Evolutionary conservation across 2,797 vertebrate species (phyloP), one percentile per base, ranked within the genome.

Genomic region (Chaetodon trifasciatus): DNA sequence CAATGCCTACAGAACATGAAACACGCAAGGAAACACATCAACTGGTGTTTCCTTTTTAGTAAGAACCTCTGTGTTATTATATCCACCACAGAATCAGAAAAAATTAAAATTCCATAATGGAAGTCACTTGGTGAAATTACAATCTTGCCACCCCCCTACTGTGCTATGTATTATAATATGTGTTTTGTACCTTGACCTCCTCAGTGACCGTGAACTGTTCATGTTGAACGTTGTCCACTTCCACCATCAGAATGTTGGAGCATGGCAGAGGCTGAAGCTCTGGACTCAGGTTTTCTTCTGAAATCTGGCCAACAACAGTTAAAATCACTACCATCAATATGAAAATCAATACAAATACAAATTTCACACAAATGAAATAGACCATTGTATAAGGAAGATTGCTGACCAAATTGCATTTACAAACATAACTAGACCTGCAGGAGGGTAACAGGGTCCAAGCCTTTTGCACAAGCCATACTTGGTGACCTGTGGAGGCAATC

Each of bases 131-230:
- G 28, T 28, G 28, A 32, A 32, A 32, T 32, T 32, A 32, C 28
- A 32, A 32, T 32, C 28, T 32, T 32, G 28, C 28, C 28, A 32
- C 28, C 28, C 28, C 28, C 28, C 28, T 32, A 32, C 28, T 32
- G 3, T 32, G 28, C 28, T 32, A 32, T 32, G 3, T 32, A 32
- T 32, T 32, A 32, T 32, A 32, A 32, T 32, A 3, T 32, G 28
- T 24, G 53, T 23, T 44, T 13, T 0, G 3, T 85, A 99, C 98
- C 92, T 99, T 99, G 89, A 99, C 97, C 81, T 99, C 98, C 81
- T 99, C 98, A 0, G 97, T 98, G 92, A 98, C 96, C 58, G 98
- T 97, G 90, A 99, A 99, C 79, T 98, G 97, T 60, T 99, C 97
- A 1, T 99, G 98, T 70, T 93, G 85, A 3, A 99, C 93, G 0